Evolutionary conservation across 2,888 invertebrate genomes (phyloP).

Genomic region (Thereva nobilitata): DNA sequence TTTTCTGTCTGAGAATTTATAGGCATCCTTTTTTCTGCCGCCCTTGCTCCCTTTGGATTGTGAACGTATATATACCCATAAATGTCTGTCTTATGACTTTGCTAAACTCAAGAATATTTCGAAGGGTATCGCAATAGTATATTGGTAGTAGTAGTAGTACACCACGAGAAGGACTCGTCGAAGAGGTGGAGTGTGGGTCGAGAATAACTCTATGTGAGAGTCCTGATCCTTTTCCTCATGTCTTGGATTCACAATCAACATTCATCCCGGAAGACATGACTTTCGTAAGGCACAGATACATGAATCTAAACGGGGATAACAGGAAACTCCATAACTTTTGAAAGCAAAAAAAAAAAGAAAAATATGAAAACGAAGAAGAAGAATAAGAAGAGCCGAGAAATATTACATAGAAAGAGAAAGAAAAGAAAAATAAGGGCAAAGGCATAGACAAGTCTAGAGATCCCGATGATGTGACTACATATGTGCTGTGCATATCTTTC

Average conservation of each 20-base stretch:
- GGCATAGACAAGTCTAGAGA: constrained; percentile 7
- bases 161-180: too few species aligned
- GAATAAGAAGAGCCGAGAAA: too few species aligned
- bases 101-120: constrained; percentile 8
- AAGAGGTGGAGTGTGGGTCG: too few species aligned
- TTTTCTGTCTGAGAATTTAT: constrained; percentile 28
- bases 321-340: background rate
- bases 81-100: constrained; percentile 8
- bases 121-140: background rate
- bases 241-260: constrained; percentile 23
- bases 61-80: constrained; percentile 13
- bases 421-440: background rate
- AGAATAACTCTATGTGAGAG: too few species aligned
- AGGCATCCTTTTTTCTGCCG: constrained; percentile 6
- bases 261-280: constrained; percentile 24
- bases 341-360: too few species aligned
- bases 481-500: background rate
- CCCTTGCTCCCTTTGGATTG: background rate
- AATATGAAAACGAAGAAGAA: too few species aligned
- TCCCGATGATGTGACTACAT: background rate
- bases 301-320: constrained; percentile 14
- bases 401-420: background rate
- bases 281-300: constrained; percentile 16
- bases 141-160: too few species aligned
- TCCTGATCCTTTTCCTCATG: background rate